Evolutionary conservation across 1,140 invertebrate genomes (phyloP), one percentile per base, ranked within the genome.

Genomic region (Catajapyx aquilonaris): DNA sequence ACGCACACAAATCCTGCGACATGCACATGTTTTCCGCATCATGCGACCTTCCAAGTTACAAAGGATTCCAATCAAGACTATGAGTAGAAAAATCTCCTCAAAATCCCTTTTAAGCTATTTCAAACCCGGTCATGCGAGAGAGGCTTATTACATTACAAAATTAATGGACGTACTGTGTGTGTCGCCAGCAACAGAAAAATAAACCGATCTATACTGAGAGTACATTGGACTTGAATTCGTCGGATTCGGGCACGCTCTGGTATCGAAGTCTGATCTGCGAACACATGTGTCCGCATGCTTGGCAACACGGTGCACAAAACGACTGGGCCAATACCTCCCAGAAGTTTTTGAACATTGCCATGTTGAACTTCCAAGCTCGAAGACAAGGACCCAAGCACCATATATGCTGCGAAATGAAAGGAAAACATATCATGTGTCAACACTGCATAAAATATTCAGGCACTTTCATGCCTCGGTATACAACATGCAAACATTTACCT

Each of bases 351-450:
- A 62, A 53, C 2, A 69, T 63, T 0, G 68, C 66, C 47, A 67
- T 76, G 46, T 67, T 68, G 41, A 81, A 71, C 51, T 73, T 75
- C 52, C 68, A 63, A 31, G 66, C 60, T 22, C 73, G 61, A 11
- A 77, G 50, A 37, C 65, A 68, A 0, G 75, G 73, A 0, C 63
- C 70, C 7, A 67, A 54, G 44, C 71, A 74, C 74, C 75, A 79
- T 36, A 79, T 71, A 57, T 77, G 71, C 73, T 77, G 54, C 20
- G 65, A 66, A 42, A 41, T 40, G 35, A 20, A 41, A 21, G 28
- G 9, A 28, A 11, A 19, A n/a, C 31, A 15, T 25, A 4, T 21
- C 16, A 31, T 21, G 13, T 20, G 17, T 37, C 17, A 37, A 37
- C 11, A 25, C 19, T n/a, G 1, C 21, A 28, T n/a, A 4, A 3